A percentile compares a stretch with the other conserved stretches of the same genome.
Conservation (phyloP, 2,888 invertebrate species). For the Cyrtodaria siliqua region DNA sequence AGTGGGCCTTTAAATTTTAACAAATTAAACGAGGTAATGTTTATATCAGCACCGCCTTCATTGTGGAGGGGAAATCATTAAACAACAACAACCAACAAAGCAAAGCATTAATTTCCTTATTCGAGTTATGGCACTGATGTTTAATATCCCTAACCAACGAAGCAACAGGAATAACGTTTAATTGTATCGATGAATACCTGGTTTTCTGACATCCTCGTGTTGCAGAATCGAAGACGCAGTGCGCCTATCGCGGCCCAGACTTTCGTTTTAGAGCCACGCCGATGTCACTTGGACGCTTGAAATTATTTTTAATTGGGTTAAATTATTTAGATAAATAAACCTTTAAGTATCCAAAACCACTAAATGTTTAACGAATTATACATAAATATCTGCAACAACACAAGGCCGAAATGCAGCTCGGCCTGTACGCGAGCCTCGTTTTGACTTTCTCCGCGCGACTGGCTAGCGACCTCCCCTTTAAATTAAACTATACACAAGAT, state of each 20-base stretch:
- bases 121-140: too few relatives aligned
- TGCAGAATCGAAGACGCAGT: too few relatives aligned
- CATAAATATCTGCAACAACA: not conserved
- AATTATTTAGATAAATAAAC: not conserved
- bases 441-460: constrained; percentile 52
- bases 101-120: too few relatives aligned
- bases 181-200: too few relatives aligned
- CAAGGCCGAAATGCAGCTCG: not conserved
- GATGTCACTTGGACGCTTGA: too few relatives aligned
- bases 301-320: not conserved
- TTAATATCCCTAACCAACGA: too few relatives aligned
- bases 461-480: constrained; percentile 70
- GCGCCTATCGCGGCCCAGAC: too few relatives aligned
- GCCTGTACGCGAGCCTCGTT: constrained; percentile 68
- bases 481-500: constrained; percentile 31
- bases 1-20: constrained; percentile 1
- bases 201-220: too few relatives aligned
- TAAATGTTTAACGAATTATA: not conserved
- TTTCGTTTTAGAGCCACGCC: too few relatives aligned
- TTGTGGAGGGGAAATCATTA: not conserved
- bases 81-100: too few relatives aligned
- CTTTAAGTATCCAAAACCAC: not conserved
- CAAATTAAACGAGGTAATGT: constrained; percentile 4
- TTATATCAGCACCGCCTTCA: constrained; percentile 5
- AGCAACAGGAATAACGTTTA: too few relatives aligned